A percentile compares a stretch with the other conserved stretches of the same genome.
phyloP scores from a whole-genome alignment of 2,888 invertebrate species.

The Plebejus anna region DNA sequence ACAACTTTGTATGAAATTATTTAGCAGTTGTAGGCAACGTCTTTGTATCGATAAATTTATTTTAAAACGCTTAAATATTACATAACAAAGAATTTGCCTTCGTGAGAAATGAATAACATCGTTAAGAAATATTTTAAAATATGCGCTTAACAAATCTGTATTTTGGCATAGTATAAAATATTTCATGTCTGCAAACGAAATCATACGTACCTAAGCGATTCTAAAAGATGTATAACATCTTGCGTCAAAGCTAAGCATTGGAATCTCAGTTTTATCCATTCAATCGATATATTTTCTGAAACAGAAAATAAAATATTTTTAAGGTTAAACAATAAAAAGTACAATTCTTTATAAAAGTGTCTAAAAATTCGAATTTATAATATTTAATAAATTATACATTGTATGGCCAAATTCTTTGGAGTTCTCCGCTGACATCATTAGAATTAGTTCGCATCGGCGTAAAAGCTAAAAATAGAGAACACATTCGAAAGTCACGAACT shows the following conservation, averaged over 20 bases:
- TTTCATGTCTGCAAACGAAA: slow-evolving; percentile 35
- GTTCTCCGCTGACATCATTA: slow-evolving; percentile 12
- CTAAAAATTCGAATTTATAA: background rate
- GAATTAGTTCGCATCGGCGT: slow-evolving; percentile 23
- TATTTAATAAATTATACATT: background rate
- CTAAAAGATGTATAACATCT: slow-evolving; percentile 85
- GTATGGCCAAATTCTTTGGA: background rate
- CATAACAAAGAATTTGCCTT: slow-evolving; percentile 47
- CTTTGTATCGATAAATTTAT: slow-evolving; percentile 34
- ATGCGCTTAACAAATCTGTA: slow-evolving; percentile 49
- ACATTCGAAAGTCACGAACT: slow-evolving; percentile 25
- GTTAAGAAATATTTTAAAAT: slow-evolving; percentile 69
- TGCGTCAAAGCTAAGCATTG: slow-evolving; percentile 84
- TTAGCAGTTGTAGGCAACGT: slow-evolving; percentile 36
- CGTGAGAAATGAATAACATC: slow-evolving; percentile 46
- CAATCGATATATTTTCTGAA: slow-evolving; percentile 84
- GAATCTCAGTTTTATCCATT: slow-evolving; percentile 90
- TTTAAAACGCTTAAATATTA: slow-evolving; percentile 2
- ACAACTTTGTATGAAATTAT: slow-evolving; percentile 34
- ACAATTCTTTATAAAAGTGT: background rate
- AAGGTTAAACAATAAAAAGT: background rate
- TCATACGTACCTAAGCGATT: slow-evolving; percentile 79
- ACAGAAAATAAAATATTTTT: slow-evolving; percentile 38
- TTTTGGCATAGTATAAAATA: slow-evolving; percentile 69
- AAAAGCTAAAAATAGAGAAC: slow-evolving; percentile 24